These are phyloP conservation scores for Punctoribates punctum DNA, from an alignment of 2,888 invertebrate species.

Conservation along the genomic window DNA sequence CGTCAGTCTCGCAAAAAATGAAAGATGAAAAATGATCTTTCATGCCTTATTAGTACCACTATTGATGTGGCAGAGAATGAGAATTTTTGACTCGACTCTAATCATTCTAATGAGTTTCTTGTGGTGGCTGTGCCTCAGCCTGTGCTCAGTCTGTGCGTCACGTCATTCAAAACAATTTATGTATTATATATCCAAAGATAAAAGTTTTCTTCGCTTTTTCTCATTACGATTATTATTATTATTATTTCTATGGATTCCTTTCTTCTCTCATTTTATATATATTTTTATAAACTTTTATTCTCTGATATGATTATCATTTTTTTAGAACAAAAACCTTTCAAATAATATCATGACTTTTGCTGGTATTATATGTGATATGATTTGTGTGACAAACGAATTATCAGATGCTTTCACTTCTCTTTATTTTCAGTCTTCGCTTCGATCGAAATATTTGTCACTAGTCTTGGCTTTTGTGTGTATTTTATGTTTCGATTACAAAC, in stretches of 20 bases:
- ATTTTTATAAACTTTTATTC: constrained; percentile 4
- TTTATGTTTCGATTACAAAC: constrained; percentile 12
- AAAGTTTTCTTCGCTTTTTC: too few species aligned
- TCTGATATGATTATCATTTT: not conserved
- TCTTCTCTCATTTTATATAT: not conserved
- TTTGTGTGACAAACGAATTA: constrained; percentile 6
- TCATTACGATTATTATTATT: too few species aligned
- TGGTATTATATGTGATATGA: not conserved
- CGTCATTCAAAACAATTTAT: constrained; percentile 21
- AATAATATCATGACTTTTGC: not conserved
- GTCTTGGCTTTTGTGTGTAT: not conserved
- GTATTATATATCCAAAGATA: constrained; percentile 6
- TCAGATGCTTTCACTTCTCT: not conserved
- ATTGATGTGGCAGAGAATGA: constrained; percentile 23
- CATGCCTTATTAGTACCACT: constrained; percentile 30
- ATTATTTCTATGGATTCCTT: not conserved
- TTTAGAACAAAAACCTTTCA: not conserved
- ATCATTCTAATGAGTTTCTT: constrained; percentile 27
- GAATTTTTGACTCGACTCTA: not conserved
- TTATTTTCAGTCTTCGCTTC: not conserved
- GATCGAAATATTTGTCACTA: not conserved
- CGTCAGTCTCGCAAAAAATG: not conserved
- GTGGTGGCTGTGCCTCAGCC: constrained; percentile 11
- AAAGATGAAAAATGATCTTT: constrained; percentile 32
- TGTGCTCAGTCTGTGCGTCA: too few species aligned